Evolutionary conservation across 2,888 invertebrate genomes (phyloP).

Genomic region (Eudasyphora cyanicolor): DNA sequence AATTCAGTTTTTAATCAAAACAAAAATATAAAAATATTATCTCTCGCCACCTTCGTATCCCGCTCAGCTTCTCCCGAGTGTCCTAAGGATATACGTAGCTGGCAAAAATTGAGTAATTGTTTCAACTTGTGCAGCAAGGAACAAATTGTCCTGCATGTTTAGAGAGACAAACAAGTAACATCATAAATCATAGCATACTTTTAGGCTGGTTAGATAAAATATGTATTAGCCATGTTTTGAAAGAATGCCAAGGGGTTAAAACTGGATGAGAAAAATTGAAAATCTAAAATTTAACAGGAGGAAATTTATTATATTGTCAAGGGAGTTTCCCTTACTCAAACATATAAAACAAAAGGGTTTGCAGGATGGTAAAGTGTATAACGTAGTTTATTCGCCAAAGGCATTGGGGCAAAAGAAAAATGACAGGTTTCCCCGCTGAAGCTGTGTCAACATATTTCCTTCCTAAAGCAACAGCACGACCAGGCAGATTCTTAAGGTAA

Average conservation of each 20-base stretch:
- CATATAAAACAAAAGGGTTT: conserved; percentile 39
- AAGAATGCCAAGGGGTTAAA: no score
- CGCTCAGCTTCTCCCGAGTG: no score
- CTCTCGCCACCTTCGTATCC: neutral
- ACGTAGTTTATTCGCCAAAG: no score
- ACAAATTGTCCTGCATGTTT: conserved; percentile 59
- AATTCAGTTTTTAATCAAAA: conserved; percentile 25
- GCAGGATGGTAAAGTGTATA: no score
- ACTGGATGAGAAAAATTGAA: conserved; percentile 18
- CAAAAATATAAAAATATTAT: conserved; percentile 8
- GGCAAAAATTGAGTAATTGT: conserved; percentile 76
- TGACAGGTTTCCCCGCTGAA: conserved; percentile 53
- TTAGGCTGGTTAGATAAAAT: conserved; percentile 72
- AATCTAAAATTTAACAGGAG: conserved; percentile 14
- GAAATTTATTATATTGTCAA: conserved; percentile 5
- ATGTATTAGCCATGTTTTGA: conserved; percentile 7
- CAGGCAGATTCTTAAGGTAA: conserved; percentile 28
- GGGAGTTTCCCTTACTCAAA: neutral
- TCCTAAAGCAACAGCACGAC: conserved; percentile 55
- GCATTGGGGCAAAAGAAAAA: conserved; percentile 17
- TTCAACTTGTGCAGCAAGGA: conserved; percentile 50
- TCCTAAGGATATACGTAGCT: neutral
- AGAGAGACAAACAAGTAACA: conserved; percentile 68
- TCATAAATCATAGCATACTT: conserved; percentile 76
- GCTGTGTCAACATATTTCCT: conserved; percentile 39